Percentiles rank a stretch among this genome's conserved stretches.
Evolutionary conservation across 2,113 vertebrate species (phyloP).

Genomic region (Sialia sialis): DNA sequence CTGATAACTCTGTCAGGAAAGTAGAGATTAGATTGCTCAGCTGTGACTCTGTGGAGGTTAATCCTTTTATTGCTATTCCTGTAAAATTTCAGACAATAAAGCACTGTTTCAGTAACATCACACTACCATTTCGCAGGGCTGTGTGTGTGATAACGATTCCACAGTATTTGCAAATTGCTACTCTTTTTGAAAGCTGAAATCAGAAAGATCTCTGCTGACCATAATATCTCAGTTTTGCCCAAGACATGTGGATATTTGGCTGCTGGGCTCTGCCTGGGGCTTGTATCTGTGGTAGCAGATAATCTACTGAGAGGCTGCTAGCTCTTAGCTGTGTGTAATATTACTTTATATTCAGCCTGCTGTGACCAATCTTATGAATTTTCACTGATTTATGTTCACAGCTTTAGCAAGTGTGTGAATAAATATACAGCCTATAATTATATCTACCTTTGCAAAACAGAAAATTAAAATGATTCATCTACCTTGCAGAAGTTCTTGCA

Average conservation of each 20-base stretch:
- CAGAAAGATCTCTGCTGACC: not conserved
- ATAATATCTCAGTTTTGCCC: not conserved
- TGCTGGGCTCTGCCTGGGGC: not conserved
- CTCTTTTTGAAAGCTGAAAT: not conserved
- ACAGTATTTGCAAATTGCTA: not conserved
- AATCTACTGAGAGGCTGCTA: not conserved
- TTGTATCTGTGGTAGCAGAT: not conserved
- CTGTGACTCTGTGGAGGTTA: not conserved
- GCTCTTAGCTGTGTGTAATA: not conserved
- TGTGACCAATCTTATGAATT: not conserved
- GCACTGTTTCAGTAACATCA: not conserved
- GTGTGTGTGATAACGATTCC: not conserved
- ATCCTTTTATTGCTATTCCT: conserved; percentile 6
- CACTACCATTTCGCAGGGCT: not conserved
- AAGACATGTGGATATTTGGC: not conserved
- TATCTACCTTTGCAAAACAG: not conserved
- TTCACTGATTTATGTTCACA: not conserved
- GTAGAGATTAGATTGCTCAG: not conserved
- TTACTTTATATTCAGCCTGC: not conserved
- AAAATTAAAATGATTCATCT: not conserved
- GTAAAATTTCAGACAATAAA: not conserved
- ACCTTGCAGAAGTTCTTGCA: not conserved
- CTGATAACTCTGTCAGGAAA: not conserved
- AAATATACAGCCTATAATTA: not conserved
- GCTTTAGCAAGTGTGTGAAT: not conserved